phyloP scores from a whole-genome alignment of 1,140 invertebrate genomes.

The Nomia melanderi region DNA sequence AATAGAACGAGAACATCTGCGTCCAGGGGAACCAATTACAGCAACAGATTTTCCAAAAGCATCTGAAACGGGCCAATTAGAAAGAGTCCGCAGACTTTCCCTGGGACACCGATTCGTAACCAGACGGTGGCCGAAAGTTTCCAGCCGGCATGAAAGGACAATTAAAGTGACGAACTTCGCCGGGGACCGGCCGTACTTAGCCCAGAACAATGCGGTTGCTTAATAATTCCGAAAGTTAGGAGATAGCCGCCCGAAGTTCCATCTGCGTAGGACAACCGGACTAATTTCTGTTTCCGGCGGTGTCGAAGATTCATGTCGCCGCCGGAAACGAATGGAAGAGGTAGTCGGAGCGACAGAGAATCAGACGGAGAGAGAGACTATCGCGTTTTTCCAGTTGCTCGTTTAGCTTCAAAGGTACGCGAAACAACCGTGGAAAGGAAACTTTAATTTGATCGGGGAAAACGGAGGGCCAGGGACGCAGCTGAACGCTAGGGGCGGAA shows the following conservation, averaged over 20 bases:
- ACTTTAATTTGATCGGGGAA: slow-evolving; percentile 4
- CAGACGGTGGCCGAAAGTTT: slow-evolving; percentile 9
- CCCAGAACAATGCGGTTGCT: slow-evolving; percentile 19
- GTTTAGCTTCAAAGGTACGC: neutral
- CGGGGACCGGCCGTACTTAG: neutral
- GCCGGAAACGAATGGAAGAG: no score
- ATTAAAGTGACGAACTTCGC: slow-evolving; percentile 36
- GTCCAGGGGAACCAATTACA: neutral
- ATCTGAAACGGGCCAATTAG: slow-evolving; percentile 7
- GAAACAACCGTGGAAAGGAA: neutral
- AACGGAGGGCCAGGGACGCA: neutral
- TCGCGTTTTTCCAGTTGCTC: neutral
- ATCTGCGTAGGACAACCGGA: neutral
- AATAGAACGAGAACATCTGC: neutral
- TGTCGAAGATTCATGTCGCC: neutral
- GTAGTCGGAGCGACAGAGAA: neutral
- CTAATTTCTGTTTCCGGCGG: slow-evolving; percentile 1
- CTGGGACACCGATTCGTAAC: neutral
- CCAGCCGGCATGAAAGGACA: slow-evolving; percentile 15
- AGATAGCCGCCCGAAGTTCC: slow-evolving; percentile 4
- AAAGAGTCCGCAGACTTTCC: neutral
- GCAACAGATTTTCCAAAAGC: slow-evolving; percentile 11
- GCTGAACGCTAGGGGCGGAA: neutral
- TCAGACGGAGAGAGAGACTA: neutral
- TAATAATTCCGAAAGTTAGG: slow-evolving; percentile 27